A percentile compares a stretch with the other conserved stretches of the same genome.
These are phyloP conservation scores for Noctua pronuba DNA, from an alignment of 2,888 invertebrate species.

Conservation along the genomic window DNA sequence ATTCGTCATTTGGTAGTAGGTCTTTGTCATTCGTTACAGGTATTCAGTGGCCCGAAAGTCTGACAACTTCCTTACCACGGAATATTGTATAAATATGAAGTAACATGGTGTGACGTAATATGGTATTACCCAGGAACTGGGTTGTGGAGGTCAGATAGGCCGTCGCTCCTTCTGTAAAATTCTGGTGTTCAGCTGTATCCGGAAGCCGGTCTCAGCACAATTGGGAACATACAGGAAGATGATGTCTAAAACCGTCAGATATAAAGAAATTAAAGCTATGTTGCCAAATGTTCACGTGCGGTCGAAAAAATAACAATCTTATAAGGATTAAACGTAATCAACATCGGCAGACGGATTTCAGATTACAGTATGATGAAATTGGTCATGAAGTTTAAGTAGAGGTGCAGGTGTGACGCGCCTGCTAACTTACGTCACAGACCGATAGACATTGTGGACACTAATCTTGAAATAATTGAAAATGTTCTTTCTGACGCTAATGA, in stretches of 20 bases:
- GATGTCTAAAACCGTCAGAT: neutral
- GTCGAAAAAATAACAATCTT: neutral
- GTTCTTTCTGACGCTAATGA: neutral
- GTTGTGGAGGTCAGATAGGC: neutral
- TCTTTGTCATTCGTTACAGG: neutral
- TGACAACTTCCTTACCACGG: neutral
- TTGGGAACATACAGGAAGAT: neutral
- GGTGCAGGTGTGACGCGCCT: neutral
- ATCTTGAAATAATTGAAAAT: neutral
- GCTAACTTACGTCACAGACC: neutral
- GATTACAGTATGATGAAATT: conserved; percentile 24
- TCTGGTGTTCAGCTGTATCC: neutral
- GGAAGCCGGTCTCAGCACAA: too few species aligned
- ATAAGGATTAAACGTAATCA: conserved; percentile 27
- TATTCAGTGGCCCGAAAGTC: neutral
- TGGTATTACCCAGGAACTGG: neutral
- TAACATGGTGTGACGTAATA: too few species aligned
- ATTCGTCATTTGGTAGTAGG: neutral
- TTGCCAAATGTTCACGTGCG: neutral
- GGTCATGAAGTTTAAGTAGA: conserved; percentile 7
- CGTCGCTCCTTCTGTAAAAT: neutral
- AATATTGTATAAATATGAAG: neutral
- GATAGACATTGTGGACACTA: neutral
- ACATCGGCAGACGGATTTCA: conserved; percentile 15
- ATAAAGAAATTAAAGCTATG: neutral